Conservation (phyloP, 2,113 vertebrate species). For the Psittacula cyanocephala region DNA sequence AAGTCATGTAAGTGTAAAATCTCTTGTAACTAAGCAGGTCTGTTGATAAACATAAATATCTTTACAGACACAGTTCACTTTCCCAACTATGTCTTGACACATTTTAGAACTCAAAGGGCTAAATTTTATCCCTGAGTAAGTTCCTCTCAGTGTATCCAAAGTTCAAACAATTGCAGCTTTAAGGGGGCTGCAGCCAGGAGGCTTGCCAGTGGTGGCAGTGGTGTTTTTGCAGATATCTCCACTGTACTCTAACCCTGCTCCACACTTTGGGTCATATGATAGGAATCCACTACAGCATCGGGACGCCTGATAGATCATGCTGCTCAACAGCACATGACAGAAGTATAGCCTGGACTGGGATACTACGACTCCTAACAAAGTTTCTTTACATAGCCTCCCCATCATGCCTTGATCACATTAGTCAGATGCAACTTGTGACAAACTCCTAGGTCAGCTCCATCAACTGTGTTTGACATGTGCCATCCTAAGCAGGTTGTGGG, state of each 20-base stretch:
- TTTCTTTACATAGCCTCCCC: not conserved
- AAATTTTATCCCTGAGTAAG: not conserved
- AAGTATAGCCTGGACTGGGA: not conserved
- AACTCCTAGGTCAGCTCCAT: not conserved
- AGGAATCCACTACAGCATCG: fast-evolving
- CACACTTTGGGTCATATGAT: no score
- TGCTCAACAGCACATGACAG: not conserved
- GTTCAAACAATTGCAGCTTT: not conserved
- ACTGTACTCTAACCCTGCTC: not conserved
- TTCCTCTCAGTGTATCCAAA: not conserved
- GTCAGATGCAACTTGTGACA: not conserved
- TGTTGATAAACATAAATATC: not conserved
- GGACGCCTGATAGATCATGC: fast-evolving
- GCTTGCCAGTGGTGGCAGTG: fast-evolving
- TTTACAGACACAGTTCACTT: fast-evolving
- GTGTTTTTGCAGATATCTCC: not conserved
- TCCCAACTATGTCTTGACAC: not conserved
- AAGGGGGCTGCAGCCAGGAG: not conserved
- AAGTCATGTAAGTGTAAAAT: not conserved
- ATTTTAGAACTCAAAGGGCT: not conserved
- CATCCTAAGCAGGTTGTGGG: fast-evolving
- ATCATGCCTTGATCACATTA: fast-evolving
- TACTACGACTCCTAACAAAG: not conserved
- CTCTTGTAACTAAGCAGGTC: not conserved
- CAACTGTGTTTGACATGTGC: not conserved